A percentile compares a stretch with the other conserved stretches of the same genome.
Evolutionary conservation across 2,113 vertebrate genomes (phyloP).

Genomic region (Cyprinus carpio): DNA sequence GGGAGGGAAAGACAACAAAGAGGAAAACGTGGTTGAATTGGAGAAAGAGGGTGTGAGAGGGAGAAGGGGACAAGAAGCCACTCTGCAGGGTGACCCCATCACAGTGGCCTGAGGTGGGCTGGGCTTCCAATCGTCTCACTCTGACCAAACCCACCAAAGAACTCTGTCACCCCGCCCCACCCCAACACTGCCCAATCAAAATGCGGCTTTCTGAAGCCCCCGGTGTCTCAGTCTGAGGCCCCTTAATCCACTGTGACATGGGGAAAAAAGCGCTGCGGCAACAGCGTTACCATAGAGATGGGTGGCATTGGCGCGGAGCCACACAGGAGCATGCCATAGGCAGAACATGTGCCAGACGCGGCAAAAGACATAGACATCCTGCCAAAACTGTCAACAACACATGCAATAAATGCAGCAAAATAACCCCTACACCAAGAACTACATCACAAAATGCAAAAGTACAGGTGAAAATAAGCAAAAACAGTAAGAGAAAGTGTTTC

Average conservation of each 20-base stretch:
- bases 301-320: slow-evolving; percentile 36
- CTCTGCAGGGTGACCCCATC: slow-evolving; percentile 36
- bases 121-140: slow-evolving; percentile 44
- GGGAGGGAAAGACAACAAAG: slow-evolving; percentile 11
- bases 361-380: neutral
- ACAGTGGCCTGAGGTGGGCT: slow-evolving; percentile 29
- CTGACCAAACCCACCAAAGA: slow-evolving; percentile 53
- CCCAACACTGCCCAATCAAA: slow-evolving; percentile 37
- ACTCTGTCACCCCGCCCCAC: slow-evolving; percentile 52
- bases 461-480: no score
- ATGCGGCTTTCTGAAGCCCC: slow-evolving; percentile 31
- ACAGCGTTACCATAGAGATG: slow-evolving; percentile 52
- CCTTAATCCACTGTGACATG: slow-evolving; percentile 57
- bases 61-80: slow-evolving; percentile 17
- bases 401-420: neutral
- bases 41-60: neutral
- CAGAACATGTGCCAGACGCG: slow-evolving; percentile 25
- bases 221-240: slow-evolving; percentile 41
- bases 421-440: neutral
- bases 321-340: slow-evolving; percentile 39
- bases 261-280: slow-evolving; percentile 43
- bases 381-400: neutral
- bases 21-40: neutral
- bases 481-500: neutral
- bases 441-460: no score